These are phyloP conservation scores for Andrena bucephala DNA, from an alignment of 2,888 invertebrate species.

Conservation along the genomic window DNA sequence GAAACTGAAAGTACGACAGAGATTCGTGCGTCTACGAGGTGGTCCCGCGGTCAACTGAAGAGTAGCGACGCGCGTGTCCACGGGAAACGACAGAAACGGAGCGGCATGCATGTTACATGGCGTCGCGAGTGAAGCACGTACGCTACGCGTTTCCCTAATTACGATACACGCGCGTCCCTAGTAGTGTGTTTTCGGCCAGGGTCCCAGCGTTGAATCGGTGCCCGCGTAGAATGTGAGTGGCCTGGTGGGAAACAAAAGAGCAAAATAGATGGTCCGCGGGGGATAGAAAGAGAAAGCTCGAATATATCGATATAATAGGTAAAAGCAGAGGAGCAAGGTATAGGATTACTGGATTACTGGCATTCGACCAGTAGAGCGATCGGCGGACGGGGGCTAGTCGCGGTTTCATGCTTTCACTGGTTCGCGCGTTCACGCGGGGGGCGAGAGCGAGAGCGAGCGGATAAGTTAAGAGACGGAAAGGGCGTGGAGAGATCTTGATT, in stretches of 20 bases:
- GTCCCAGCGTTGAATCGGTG: background rate
- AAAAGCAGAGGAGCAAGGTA: slow-evolving; percentile 42
- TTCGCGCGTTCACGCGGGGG: slow-evolving; percentile 34
- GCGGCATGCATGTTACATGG: slow-evolving; percentile 47
- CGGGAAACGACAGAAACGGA: slow-evolving; percentile 8
- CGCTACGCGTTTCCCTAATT: slow-evolving; percentile 4
- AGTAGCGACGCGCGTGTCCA: slow-evolving; percentile 18
- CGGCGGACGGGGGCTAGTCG: slow-evolving; percentile 26
- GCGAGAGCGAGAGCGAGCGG: slow-evolving; percentile 24
- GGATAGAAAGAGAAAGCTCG: slow-evolving; percentile 5
- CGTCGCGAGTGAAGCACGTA: slow-evolving; percentile 43
- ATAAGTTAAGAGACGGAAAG: slow-evolving; percentile 42
- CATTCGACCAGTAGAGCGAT: slow-evolving; percentile 14
- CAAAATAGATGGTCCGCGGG: slow-evolving; percentile 4
- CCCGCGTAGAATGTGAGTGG: slow-evolving; percentile 1
- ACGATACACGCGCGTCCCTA: background rate
- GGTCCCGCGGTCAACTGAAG: background rate
- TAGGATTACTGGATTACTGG: slow-evolving; percentile 44
- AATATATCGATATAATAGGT: slow-evolving; percentile 27
- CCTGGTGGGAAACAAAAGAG: slow-evolving; percentile 16
- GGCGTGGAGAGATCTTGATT: slow-evolving; percentile 61
- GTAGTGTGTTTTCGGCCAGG: background rate
- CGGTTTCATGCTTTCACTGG: too few relatives aligned
- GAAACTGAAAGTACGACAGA: background rate
- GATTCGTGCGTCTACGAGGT: background rate